Percentiles rank a stretch among this genome's conserved stretches.
Evolutionary conservation across 2,113 vertebrate genomes (phyloP).

Genomic region (Grus americana): DNA sequence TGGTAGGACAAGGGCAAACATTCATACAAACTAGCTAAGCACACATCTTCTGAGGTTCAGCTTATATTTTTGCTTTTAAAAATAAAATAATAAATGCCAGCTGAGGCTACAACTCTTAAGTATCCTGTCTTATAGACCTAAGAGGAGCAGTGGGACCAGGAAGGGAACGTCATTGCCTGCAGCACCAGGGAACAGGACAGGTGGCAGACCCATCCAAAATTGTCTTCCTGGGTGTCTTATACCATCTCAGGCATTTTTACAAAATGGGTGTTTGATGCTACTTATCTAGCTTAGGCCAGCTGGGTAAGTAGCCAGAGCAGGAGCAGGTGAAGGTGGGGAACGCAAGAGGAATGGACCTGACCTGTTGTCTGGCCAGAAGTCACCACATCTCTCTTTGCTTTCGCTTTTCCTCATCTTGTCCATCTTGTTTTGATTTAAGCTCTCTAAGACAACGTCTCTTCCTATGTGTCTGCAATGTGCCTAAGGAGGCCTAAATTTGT

Average conservation of each 20-base stretch:
- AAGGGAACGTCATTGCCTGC: background rate
- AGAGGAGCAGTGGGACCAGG: background rate
- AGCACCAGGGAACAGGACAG: background rate
- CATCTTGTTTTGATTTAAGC: background rate
- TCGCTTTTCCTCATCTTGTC: background rate
- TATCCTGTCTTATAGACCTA: background rate
- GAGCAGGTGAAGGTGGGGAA: background rate
- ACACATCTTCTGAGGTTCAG: background rate
- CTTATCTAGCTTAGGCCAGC: background rate
- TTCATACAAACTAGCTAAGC: background rate
- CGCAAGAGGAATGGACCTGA: accelerated
- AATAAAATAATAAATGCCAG: background rate
- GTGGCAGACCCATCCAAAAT: background rate
- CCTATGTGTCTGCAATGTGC: background rate
- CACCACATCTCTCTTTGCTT: background rate
- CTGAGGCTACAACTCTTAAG: background rate
- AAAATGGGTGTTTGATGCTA: background rate
- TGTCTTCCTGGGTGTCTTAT: background rate
- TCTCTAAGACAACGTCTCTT: background rate
- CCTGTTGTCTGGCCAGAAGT: background rate
- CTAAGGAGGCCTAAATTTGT: background rate
- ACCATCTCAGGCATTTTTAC: background rate
- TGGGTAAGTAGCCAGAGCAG: background rate
- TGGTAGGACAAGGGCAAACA: background rate
- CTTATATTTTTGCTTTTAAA: background rate